Evolutionary conservation across 2,797 vertebrate species (phyloP), one percentile per base, ranked within the genome.

Genomic region (Schizopygopsis malacanthus): DNA sequence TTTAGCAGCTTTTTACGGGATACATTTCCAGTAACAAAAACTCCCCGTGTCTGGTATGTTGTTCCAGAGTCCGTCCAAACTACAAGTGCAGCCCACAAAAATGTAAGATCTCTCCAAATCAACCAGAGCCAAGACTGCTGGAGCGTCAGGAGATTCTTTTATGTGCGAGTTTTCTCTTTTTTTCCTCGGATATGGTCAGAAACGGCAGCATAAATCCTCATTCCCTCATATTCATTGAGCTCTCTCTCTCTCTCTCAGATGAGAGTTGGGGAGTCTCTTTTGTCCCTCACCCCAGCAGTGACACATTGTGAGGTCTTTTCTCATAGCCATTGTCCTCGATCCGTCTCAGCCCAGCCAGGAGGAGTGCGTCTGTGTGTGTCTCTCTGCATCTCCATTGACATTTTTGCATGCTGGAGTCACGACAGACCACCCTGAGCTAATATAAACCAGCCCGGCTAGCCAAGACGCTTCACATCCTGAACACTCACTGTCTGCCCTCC

Each of bases 361-460:
- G 9, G 67, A 28, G 56, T 61, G 37, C 37, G 63, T 70, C 10
- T 67, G 71, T 77, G 59, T 70, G 71, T 59, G 45, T 80, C 89
- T 83, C 88, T 69, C 43, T 86, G 87, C 89, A 91, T 94, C 90
- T 93, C 89, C 92, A 87, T 91, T 92, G 88, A 94, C 91, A 95
- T 96, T 92, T 95, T 95, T 95, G 88, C 87, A 79, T 22, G 79
- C 88, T 93, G 89, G 83, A 91, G 92, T 95, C 92, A 95, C 91
- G 81, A 75, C 22, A 9, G 95, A 96, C 95, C 95, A 95, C 95
- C 95, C 94, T 81, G 92, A 73, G 90, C 90, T 94, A 92, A 91
- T 89, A 90, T 94, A 95, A 95, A 94, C 93, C 93, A 88, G 52
- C 84, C 6, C 79, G 50, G 47, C 87, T 85, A 90, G 90, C 88